Evolutionary conservation across 2,797 vertebrate genomes (phyloP).

Genomic region (Chiloscyllium punctatum): DNA sequence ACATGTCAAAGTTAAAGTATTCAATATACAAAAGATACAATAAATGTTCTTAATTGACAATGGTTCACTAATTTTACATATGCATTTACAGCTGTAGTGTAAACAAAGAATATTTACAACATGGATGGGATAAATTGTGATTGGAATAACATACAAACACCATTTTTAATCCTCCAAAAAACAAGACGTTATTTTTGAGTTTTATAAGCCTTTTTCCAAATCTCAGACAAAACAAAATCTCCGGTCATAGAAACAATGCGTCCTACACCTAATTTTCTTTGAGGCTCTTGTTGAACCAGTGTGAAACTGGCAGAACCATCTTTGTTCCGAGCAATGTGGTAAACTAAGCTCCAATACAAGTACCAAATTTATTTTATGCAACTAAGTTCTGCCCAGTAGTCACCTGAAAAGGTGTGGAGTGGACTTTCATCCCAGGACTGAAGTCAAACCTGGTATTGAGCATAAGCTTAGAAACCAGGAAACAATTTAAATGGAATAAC

Average conservation of each 20-base stretch:
- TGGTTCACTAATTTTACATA: background rate
- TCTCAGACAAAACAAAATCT: background rate
- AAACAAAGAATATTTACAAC: slow-evolving; percentile 12
- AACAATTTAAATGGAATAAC: background rate
- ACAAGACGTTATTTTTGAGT: background rate
- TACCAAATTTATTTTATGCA: background rate
- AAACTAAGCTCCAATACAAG: background rate
- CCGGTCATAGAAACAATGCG: background rate
- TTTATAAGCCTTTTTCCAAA: background rate
- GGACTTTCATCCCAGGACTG: background rate
- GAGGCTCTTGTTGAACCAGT: background rate
- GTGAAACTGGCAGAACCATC: background rate
- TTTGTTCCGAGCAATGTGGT: background rate
- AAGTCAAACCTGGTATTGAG: background rate
- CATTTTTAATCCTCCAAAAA: background rate
- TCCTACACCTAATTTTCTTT: background rate
- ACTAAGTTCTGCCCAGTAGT: background rate
- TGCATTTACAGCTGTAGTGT: background rate
- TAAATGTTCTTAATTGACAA: background rate
- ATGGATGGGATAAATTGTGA: background rate
- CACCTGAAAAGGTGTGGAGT: background rate
- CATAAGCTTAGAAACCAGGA: background rate
- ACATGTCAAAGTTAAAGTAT: background rate
- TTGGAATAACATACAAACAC: background rate
- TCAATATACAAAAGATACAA: background rate